These are phyloP conservation scores for Eumaeus atala DNA, from an alignment of 1,140 invertebrate genomes.

Conservation along the genomic window DNA sequence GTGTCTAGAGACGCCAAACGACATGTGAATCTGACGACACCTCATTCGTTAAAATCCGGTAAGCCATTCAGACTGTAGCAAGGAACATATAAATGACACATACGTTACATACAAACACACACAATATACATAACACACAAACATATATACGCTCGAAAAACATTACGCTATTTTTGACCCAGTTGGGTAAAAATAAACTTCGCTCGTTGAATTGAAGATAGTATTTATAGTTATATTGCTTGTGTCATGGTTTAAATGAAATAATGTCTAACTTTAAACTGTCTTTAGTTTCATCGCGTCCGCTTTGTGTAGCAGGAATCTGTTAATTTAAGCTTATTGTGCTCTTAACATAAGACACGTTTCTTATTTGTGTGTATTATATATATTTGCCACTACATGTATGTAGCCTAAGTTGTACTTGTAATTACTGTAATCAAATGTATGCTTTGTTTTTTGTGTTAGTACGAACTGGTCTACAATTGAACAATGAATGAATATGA, in stretches of 20 bases:
- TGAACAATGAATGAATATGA: constrained; percentile 7
- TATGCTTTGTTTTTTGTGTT: constrained; percentile 1
- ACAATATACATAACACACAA: no score
- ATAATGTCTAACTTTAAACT: constrained; percentile 9
- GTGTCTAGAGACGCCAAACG: no score
- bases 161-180: no score
- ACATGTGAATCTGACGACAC: no score
- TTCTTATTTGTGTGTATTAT: neutral
- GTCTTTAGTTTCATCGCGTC: neutral
- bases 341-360: neutral
- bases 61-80: no score
- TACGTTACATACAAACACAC: no score
- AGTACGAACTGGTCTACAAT: neutral
- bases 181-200: neutral
- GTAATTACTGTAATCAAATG: neutral
- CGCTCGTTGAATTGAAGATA: constrained; percentile 3
- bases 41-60: no score
- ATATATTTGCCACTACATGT: neutral
- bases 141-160: no score
- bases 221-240: constrained; percentile 9
- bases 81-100: no score
- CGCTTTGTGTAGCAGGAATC: neutral
- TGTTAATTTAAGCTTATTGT: neutral
- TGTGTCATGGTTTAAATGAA: constrained; percentile 1
- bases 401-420: neutral